Conservation (phyloP, 2,113 vertebrate genomes). For the Elephas maximus region DNA sequence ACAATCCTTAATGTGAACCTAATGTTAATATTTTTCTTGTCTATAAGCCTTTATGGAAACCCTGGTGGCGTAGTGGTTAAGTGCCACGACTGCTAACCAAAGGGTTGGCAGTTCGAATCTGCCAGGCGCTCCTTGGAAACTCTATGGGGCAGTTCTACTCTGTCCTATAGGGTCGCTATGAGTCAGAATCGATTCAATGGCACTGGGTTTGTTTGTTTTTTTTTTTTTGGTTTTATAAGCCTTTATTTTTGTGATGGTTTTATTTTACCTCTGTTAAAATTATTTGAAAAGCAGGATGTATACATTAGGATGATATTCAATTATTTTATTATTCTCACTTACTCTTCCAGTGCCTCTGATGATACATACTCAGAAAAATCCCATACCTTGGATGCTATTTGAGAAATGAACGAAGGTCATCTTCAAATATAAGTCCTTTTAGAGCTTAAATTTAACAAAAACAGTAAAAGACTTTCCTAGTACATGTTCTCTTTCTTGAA, state of each 20-base stretch:
- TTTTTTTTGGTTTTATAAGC: too few relatives aligned
- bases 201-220: too few relatives aligned
- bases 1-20: not conserved
- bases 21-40: not conserved
- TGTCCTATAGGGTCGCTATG: too few relatives aligned
- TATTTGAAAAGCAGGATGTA: not conserved
- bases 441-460: not conserved
- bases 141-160: too few relatives aligned
- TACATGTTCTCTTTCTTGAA: not conserved
- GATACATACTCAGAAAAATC: not conserved
- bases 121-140: too few relatives aligned
- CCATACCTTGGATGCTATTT: not conserved
- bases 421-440: not conserved
- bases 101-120: too few relatives aligned
- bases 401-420: too few relatives aligned
- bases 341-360: not conserved
- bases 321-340: not conserved
- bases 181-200: too few relatives aligned
- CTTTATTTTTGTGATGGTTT: not conserved
- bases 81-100: too few relatives aligned
- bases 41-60: not conserved
- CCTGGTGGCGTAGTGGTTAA: too few relatives aligned
- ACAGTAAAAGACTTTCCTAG: not conserved
- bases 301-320: not conserved
- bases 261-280: not conserved